Base-by-base conservation (phyloP, 2,888 invertebrate species). In the Megastigmus dorsalis region DNA sequence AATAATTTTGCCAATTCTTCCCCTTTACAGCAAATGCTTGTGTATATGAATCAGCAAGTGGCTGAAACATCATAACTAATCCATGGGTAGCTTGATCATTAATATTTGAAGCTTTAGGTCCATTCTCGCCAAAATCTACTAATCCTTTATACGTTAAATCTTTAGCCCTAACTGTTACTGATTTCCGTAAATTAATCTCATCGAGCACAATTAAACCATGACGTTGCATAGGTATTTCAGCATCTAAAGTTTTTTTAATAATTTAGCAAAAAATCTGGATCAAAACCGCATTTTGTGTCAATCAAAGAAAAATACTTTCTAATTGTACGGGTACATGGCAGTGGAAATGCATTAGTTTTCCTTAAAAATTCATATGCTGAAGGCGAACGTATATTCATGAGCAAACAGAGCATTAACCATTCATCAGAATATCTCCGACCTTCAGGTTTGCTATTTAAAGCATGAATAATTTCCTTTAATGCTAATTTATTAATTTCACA, bases 331-430 rank as follows among this genome's bases (percentile, higher is more conserved):
- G 45, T 45, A 18, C 45, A 45, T 18, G 45, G 45, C 2, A 45
- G 20, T 3, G 45, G 45, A 2, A 45, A 18, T 3, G 9, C 20
- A 18, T 45, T 9, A 3, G 45, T 45, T 18, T 45, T 45, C 18
- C 45, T 45, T 9, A 45, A 45, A 45, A 45, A 45, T 45, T 45
- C 45, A 18, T 45, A 45, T 18, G 9, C 9, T 7, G 66, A 62
- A 15, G 77, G 74, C 0, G 79, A 79, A 20, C 75, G 54, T 43
- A 78, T 78, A 41, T 75, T 79, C 78, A 79, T 73, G 5, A 79
- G 18, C 45, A 78, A 63, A 43, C 78, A 78, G 20, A 77, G 36
- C 69, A 78, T 78, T 7, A 79, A 28, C 70, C 75, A 79, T n/a
- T 79, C 70, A 5, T 45, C 5, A 9, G 45, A 45, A 45, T 45